phyloP scores from a whole-genome alignment of 2,888 invertebrate genomes.

The Phyllotreta striolata region DNA sequence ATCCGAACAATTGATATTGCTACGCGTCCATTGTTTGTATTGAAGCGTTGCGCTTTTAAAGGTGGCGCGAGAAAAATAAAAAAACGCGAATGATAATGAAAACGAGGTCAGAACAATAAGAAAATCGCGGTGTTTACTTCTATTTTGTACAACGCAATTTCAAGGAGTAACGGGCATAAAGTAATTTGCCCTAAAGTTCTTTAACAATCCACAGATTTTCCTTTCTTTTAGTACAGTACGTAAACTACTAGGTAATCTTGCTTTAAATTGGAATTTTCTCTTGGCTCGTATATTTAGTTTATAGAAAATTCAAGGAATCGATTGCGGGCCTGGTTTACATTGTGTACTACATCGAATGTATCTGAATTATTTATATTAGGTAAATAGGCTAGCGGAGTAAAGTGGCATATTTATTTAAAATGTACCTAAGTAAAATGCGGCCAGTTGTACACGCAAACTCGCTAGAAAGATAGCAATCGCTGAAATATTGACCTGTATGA shows the following conservation, averaged over 20 bases:
- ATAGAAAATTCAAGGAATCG: too few species aligned
- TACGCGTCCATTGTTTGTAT: conserved; percentile 35
- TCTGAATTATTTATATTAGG: conserved; percentile 11
- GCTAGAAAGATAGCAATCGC: too few species aligned
- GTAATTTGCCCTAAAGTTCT: not conserved
- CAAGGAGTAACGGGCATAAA: not conserved
- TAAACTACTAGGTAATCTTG: too few species aligned
- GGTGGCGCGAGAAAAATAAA: conserved; percentile 28
- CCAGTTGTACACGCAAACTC: conserved; percentile 2
- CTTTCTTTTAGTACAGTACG: too few species aligned
- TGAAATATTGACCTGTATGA: too few species aligned
- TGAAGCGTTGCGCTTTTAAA: conserved; percentile 22
- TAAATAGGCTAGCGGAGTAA: conserved; percentile 10
- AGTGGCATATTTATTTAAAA: conserved; percentile 13
- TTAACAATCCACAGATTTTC: too few species aligned
- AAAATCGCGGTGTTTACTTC: not conserved
- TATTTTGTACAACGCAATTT: not conserved
- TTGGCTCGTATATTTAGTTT: too few species aligned
- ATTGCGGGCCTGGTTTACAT: too few species aligned
- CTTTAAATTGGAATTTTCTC: too few species aligned
- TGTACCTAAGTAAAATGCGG: not conserved
- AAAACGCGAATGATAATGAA: conserved; percentile 32
- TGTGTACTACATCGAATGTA: not conserved
- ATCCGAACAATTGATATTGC: conserved; percentile 26
- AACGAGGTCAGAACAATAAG: conserved; percentile 26